Percentiles rank a stretch among this genome's conserved stretches.
Conservation (phyloP, 2,113 vertebrate species). For the Plotosus lineatus region DNA sequence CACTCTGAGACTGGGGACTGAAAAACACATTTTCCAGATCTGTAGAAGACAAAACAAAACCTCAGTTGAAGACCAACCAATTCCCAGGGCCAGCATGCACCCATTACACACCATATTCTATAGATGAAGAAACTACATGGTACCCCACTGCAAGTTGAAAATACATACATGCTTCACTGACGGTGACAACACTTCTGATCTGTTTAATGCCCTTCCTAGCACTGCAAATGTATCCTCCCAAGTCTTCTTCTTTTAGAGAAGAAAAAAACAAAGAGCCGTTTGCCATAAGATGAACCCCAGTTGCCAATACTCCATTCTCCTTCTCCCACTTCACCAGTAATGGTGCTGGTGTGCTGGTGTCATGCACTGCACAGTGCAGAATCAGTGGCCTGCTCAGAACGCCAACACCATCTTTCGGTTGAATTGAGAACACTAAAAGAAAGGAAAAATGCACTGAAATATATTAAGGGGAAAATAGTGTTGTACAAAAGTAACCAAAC, state of each 20-base stretch:
- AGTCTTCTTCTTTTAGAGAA: constrained; percentile 48
- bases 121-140: no score
- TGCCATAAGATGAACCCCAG: constrained; percentile 44
- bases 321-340: constrained; percentile 54
- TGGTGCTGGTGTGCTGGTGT: constrained; percentile 32
- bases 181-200: constrained; percentile 47
- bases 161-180: constrained; percentile 57
- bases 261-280: constrained; percentile 60
- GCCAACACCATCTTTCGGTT: constrained; percentile 50
- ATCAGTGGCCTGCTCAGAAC: constrained; percentile 50
- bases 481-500: no score
- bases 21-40: constrained; percentile 75
- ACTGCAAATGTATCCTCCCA: constrained; percentile 57
- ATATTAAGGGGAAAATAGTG: not conserved
- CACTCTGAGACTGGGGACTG: constrained; percentile 67
- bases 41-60: constrained; percentile 48
- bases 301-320: constrained; percentile 22
- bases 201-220: constrained; percentile 43
- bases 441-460: not conserved
- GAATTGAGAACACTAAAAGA: constrained; percentile 48
- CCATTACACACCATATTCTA: not conserved
- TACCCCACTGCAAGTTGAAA: not conserved
- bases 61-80: not conserved
- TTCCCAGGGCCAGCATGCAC: not conserved
- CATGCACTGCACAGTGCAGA: constrained; percentile 55